Base-by-base conservation (phyloP, 2,888 invertebrate genomes). In the Lochmaea crataegi region DNA sequence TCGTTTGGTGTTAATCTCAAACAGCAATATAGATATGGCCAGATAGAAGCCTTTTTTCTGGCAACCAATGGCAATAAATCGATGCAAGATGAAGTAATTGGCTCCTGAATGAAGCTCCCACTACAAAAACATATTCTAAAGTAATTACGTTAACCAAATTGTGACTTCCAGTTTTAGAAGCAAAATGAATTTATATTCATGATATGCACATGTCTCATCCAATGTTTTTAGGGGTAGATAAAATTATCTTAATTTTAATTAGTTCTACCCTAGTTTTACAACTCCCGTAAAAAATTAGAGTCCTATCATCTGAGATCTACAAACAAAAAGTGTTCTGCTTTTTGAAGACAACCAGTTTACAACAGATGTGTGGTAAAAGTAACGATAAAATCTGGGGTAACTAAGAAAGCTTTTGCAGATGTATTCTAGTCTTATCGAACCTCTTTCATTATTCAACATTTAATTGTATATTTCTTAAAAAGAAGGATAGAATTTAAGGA, bases 301-400 rank as follows among this genome's bases (percentile, higher is more conserved):
- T 16, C 51, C 56, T 65, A 65, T 65, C 65, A 32, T 53, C n/a
- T 56, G 22, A 65, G n/a, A 65, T 53, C 65, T 65, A 65, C 65
- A 56, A 65, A 53, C 56, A 65, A 53, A 65, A 32, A 32, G 38
- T 51, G 26, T n/a, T n/a, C n/a, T 53, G 65, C 11, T 12, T 66
- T 18, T 41, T 41, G 12, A 32, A 12, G 5, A 14, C 14, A n/a
- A 38, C 16, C 11, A 14, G 22, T 22, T 58, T 26, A 32, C n/a
- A 38, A 14, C 32, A 38, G n/a, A n/a, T 32, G 60, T 16, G n/a
- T 12, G 38, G 60, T 14, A 32, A 7, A 58, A 38, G 60, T 10
- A 14, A 32, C 18, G 60, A 60, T 60, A 14, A 38, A 14, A 60
- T n/a, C 60, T 60, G 38, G 5, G 26, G 32, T 38, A 60, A 32